phyloP scores from a whole-genome alignment of 2,113 vertebrate species.

The Phocoena sinus region DNA sequence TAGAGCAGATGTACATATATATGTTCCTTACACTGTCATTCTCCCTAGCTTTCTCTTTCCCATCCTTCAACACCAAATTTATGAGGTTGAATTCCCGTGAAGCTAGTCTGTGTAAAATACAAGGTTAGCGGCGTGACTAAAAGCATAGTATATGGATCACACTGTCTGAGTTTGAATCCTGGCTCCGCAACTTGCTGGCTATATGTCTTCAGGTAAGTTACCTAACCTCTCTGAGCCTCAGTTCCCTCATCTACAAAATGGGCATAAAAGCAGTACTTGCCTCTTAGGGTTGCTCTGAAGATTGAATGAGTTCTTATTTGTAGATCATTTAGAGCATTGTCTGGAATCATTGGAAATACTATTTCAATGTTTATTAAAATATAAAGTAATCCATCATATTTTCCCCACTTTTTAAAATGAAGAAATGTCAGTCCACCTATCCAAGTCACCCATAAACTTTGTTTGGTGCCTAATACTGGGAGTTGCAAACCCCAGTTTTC shows the following conservation, averaged over 20 bases:
- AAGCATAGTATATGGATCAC: neutral
- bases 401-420: neutral
- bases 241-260: neutral
- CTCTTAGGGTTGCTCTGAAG: neutral
- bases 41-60: neutral
- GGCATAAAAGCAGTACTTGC: neutral
- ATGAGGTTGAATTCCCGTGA: neutral
- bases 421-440: neutral
- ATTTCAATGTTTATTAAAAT: neutral
- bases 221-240: neutral
- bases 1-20: too few relatives aligned
- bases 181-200: neutral
- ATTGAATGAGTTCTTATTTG: neutral
- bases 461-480: neutral
- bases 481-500: neutral
- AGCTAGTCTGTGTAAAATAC: neutral
- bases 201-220: neutral
- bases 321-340: neutral
- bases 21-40: neutral
- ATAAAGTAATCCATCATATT: neutral
- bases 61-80: neutral
- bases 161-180: neutral
- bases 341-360: neutral
- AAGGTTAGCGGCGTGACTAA: neutral
- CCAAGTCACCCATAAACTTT: neutral